Conservation (phyloP, 1,140 invertebrate genomes). For the Augochlora pura region DNA sequence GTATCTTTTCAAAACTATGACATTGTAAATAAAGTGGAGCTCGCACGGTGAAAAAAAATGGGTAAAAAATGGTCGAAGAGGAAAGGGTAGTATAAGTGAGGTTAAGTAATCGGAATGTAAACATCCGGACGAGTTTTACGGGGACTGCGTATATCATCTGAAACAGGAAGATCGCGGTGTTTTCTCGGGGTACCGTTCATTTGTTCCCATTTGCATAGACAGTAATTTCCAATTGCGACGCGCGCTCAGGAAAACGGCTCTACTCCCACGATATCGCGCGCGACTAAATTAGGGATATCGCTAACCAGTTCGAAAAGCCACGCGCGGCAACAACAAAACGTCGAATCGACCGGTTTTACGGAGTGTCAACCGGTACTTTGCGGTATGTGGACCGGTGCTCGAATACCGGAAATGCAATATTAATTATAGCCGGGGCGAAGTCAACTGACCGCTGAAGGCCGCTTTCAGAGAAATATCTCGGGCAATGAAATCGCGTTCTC, state of each 20-base stretch:
- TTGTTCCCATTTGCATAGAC: background rate
- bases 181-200: background rate
- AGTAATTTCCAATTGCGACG: background rate
- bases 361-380: constrained; percentile 51
- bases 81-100: no score
- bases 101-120: no score
- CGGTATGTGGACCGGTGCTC: constrained; percentile 46
- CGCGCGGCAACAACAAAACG: constrained; percentile 8
- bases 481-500: background rate
- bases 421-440: constrained; percentile 23
- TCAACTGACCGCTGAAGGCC: constrained; percentile 6
- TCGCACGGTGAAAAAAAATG: no score
- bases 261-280: background rate
- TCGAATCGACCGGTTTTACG: constrained; percentile 50
- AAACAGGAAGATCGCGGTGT: no score
- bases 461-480: background rate
- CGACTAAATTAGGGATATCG: constrained; percentile 4
- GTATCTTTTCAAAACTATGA: no score
- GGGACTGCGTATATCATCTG: no score
- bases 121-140: no score
- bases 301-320: constrained; percentile 40
- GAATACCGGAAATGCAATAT: constrained; percentile 49
- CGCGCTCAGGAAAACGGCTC: background rate
- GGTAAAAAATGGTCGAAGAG: no score
- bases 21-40: no score